Evolutionary conservation across 2,888 invertebrate genomes (phyloP).

Genomic region (Pristionchus fissidentatus): DNA sequence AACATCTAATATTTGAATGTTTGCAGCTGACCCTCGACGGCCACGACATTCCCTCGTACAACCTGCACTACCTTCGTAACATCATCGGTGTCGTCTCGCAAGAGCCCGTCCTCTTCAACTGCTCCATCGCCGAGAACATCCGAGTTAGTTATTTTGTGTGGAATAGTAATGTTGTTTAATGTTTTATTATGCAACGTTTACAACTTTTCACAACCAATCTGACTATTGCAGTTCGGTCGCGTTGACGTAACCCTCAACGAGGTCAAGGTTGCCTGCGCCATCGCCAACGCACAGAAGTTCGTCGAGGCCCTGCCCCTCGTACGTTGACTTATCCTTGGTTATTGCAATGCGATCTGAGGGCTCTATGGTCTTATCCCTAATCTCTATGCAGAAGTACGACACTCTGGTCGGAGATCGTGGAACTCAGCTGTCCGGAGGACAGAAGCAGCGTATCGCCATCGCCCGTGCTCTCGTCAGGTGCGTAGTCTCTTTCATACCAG

Average conservation of each 20-base stretch:
- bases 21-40: slow-evolving; percentile 77
- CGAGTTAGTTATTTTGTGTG: slow-evolving; percentile 76
- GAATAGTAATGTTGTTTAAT: neutral
- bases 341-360: too few species aligned
- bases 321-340: slow-evolving; percentile 12
- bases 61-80: slow-evolving; percentile 77
- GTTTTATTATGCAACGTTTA: neutral
- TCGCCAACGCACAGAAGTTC: slow-evolving; percentile 77
- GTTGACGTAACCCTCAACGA: slow-evolving; percentile 65
- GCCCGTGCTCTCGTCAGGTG: slow-evolving; percentile 66
- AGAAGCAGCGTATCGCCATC: slow-evolving; percentile 70
- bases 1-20: neutral
- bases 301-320: slow-evolving; percentile 76
- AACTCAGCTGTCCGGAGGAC: slow-evolving; percentile 66
- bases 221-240: slow-evolving; percentile 75
- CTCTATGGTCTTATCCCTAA: neutral
- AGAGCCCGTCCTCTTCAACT: slow-evolving; percentile 82
- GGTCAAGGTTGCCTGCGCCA: slow-evolving; percentile 63
- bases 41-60: slow-evolving; percentile 76
- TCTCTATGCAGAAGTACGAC: slow-evolving; percentile 58
- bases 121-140: slow-evolving; percentile 78
- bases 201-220: neutral
- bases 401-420: slow-evolving; percentile 69
- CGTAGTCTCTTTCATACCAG: neutral
- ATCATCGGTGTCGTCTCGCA: slow-evolving; percentile 75